These are phyloP conservation scores for Engystomops pustulosus DNA, from an alignment of 2,113 vertebrate species.

Conservation along the genomic window DNA sequence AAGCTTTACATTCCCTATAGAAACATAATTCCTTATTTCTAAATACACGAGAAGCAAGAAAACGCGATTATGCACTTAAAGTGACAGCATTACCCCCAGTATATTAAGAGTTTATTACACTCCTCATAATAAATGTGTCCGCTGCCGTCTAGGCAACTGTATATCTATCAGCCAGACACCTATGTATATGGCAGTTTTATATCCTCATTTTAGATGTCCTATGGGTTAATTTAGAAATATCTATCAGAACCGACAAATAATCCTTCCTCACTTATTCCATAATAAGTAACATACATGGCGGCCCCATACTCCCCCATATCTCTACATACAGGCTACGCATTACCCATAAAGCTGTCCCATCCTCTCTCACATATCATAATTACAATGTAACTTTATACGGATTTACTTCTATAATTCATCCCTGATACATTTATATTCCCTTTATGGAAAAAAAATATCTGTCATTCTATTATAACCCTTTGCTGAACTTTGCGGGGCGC, in stretches of 20 bases:
- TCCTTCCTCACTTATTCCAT: slow-evolving; percentile 5
- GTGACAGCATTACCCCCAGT: background rate
- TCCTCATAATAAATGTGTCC: background rate
- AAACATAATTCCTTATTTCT: background rate
- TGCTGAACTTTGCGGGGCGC: slow-evolving; percentile 9
- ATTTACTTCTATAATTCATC: slow-evolving; percentile 15
- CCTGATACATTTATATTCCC: slow-evolving; percentile 1
- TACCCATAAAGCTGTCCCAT: slow-evolving; percentile 7
- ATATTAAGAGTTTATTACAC: background rate
- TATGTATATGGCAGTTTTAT: slow-evolving; percentile 25
- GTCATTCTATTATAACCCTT: slow-evolving; percentile 21
- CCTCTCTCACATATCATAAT: background rate
- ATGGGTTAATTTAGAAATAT: background rate
- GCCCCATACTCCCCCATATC: background rate
- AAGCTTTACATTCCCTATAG: background rate
- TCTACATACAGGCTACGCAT: background rate
- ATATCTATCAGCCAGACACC: background rate
- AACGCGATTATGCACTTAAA: background rate
- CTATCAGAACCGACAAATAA: background rate
- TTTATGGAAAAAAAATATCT: background rate
- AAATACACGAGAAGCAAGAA: background rate
- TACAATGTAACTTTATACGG: background rate
- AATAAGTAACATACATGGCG: slow-evolving; percentile 21
- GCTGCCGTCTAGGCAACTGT: background rate
- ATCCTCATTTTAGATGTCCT: background rate